Conservation (phyloP, 2,888 invertebrate genomes). For the Dichetophora obliterata region DNA sequence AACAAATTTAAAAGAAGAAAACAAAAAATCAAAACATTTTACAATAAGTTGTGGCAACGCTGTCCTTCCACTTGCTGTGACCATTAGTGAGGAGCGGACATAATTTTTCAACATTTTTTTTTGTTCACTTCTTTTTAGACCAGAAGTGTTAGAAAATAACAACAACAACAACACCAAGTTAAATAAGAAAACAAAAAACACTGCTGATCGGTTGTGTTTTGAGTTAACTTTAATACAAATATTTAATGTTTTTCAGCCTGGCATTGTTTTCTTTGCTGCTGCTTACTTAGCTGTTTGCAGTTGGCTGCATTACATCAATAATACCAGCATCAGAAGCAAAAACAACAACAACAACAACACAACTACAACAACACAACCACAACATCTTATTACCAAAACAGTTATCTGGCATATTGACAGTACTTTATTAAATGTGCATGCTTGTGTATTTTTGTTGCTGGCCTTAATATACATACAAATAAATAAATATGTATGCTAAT, state of each 20-base stretch:
- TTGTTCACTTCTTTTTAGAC: too few relatives aligned
- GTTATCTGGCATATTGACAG: constrained; percentile 44
- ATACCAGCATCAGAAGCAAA: constrained; percentile 14
- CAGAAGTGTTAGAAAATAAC: not conserved
- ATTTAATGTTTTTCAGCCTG: not conserved
- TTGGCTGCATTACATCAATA: constrained; percentile 47
- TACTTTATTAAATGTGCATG: not conserved
- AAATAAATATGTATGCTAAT: too few relatives aligned
- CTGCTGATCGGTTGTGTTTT: not conserved
- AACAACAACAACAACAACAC: constrained; percentile 2
- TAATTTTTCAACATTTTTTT: too few relatives aligned
- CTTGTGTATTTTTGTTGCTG: not conserved
- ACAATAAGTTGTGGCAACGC: too few relatives aligned
- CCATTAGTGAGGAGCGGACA: too few relatives aligned
- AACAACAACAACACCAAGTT: constrained; percentile 29
- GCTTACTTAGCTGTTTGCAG: constrained; percentile 39
- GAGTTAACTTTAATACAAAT: not conserved
- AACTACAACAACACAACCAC: too few relatives aligned
- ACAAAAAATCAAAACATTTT: too few relatives aligned
- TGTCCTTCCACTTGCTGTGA: too few relatives aligned
- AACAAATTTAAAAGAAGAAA: too few relatives aligned
- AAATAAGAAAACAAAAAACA: not conserved
- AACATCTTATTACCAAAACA: constrained; percentile 27
- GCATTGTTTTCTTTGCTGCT: not conserved
- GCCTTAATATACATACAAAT: not conserved